These are phyloP conservation scores for Labeo rohita DNA, from an alignment of 2,113 vertebrate species.

Conservation along the genomic window DNA sequence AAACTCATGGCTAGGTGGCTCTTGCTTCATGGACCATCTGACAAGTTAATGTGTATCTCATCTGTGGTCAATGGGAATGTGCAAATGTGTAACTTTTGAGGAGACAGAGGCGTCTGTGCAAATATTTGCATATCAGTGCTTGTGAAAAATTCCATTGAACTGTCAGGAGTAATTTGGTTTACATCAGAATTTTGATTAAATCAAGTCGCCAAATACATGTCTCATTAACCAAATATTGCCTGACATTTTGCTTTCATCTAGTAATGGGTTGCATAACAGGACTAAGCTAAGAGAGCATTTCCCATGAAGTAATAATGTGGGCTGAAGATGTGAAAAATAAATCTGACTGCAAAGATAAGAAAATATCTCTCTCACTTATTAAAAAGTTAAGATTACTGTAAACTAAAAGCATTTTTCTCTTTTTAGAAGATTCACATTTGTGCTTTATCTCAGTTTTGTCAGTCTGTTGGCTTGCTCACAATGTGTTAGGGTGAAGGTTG, in stretches of 20 bases:
- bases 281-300: not conserved
- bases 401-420: not conserved
- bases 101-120: not conserved
- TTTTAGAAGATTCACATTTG: not conserved
- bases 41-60: not conserved
- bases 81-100: conserved; percentile 4
- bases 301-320: not conserved
- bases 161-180: not conserved
- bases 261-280: conserved; percentile 21
- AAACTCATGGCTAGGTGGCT: not conserved
- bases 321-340: not conserved
- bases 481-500: not conserved
- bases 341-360: not conserved
- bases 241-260: not conserved
- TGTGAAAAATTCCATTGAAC: not conserved
- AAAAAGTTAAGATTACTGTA: not conserved
- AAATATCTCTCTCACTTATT: not conserved
- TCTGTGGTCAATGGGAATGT: conserved; percentile 1
- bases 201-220: not conserved
- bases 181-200: not conserved
- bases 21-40: not conserved
- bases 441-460: conserved; percentile 6
- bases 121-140: not conserved
- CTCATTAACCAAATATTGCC: not conserved
- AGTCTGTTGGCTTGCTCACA: not conserved